Evolutionary conservation across 2,113 vertebrate genomes (phyloP).

Genomic region (Notechis scutatus): DNA sequence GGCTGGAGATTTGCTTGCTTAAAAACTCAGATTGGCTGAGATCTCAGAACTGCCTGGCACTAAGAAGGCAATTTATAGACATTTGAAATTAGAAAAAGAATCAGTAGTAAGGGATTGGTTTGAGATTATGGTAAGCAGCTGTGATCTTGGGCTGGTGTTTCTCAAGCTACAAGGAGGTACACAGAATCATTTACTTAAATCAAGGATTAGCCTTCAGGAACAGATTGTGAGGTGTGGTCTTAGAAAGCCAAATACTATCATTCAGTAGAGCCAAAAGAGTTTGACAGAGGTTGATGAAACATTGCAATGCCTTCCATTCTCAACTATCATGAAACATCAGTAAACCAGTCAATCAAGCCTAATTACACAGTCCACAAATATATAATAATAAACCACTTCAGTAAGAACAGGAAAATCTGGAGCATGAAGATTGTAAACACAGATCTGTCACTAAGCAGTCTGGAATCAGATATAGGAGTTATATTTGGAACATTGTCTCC

Average conservation of each 20-base stretch:
- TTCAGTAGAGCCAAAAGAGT: not conserved
- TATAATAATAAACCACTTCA: accelerated
- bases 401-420: slow-evolving; percentile 23
- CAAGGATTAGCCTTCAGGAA: too few species aligned
- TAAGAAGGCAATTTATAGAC: not conserved
- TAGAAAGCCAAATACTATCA: not conserved
- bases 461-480: not conserved
- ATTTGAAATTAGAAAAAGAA: not conserved
- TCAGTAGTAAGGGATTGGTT: not conserved
- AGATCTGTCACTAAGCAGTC: not conserved
- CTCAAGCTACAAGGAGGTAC: too few species aligned
- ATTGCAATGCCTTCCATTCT: not conserved
- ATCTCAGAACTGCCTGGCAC: not conserved
- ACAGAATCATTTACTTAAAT: not conserved
- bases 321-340: not conserved
- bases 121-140: not conserved
- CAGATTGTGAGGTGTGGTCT: not conserved
- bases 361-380: not conserved
- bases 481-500: not conserved
- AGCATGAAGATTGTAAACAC: not conserved
- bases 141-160: not conserved
- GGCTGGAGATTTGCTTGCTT: not conserved
- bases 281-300: not conserved
- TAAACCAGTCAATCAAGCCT: slow-evolving; percentile 16
- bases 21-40: not conserved